Conservation (phyloP, 1,140 invertebrate genomes). For the Rhopalosiphum padi region DNA sequence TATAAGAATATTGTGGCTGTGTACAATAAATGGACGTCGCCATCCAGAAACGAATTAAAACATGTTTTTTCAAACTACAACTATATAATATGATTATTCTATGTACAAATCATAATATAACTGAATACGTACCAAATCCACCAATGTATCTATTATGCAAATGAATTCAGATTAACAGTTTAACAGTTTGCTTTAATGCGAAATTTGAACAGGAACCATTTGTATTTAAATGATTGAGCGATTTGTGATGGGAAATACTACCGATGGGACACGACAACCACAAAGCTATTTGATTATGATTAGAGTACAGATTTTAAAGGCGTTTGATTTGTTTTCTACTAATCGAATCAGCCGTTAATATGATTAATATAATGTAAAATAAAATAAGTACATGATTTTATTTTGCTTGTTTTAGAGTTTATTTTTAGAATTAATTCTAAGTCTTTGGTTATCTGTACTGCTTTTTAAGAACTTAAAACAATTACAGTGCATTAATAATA, state of each 20-base stretch:
- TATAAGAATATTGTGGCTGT: not conserved
- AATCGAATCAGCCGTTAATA: not conserved
- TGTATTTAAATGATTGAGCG: not conserved
- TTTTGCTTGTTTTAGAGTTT: not conserved
- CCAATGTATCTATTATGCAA: not conserved
- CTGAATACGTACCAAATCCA: not conserved
- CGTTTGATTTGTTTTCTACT: not conserved
- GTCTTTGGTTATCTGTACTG: not conserved
- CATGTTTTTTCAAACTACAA: not conserved
- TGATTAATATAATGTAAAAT: not conserved
- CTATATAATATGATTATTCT: not conserved
- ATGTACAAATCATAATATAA: not conserved
- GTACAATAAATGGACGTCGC: too few relatives aligned
- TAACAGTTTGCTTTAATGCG: not conserved
- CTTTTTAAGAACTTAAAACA: too few relatives aligned
- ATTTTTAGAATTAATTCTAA: not conserved
- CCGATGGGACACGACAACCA: not conserved
- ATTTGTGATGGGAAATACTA: not conserved
- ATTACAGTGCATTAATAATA: too few relatives aligned
- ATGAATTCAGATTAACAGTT: not conserved
- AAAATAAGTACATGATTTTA: not conserved
- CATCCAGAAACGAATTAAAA: not conserved
- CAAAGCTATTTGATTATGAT: not conserved
- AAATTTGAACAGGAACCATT: not conserved
- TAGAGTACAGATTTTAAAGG: not conserved